These are phyloP conservation scores for Peribatodes rhomboidaria DNA, from an alignment of 2,888 invertebrate genomes.

Conservation along the genomic window DNA sequence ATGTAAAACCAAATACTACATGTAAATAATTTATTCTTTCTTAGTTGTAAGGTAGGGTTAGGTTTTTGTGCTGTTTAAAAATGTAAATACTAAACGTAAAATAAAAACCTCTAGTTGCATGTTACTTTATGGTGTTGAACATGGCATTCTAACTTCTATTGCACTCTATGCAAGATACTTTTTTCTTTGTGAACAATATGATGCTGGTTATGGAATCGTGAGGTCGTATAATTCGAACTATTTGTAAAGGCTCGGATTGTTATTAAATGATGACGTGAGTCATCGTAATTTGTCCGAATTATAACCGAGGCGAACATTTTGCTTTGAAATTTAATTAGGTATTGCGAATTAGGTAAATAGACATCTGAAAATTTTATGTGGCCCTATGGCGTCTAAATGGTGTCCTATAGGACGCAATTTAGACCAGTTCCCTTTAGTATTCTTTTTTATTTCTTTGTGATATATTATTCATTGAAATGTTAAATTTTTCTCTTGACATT, in stretches of 20 bases:
- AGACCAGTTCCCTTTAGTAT: neutral
- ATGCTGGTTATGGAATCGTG: too few relatives aligned
- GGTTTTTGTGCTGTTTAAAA: conserved; percentile 48
- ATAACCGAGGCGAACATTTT: too few relatives aligned
- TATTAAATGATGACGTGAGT: too few relatives aligned
- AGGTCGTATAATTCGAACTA: too few relatives aligned
- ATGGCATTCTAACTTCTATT: neutral
- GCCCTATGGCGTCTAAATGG: neutral
- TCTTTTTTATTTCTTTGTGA: neutral
- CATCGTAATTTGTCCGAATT: too few relatives aligned
- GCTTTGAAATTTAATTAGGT: too few relatives aligned
- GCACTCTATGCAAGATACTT: neutral
- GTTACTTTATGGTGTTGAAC: neutral
- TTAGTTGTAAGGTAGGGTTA: conserved; percentile 38
- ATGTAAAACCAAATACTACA: conserved; percentile 47
- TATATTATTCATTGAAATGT: neutral
- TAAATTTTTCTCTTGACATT: neutral
- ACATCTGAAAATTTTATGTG: too few relatives aligned
- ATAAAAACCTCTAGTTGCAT: neutral
- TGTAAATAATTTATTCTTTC: conserved; percentile 44
- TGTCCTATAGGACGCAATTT: too few relatives aligned
- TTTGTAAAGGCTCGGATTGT: too few relatives aligned
- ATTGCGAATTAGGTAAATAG: too few relatives aligned
- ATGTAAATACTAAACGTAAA: conserved; percentile 63
- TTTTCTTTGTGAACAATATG: neutral